Percentiles rank a stretch among this genome's conserved stretches.
These are phyloP conservation scores for Lepidonotus clava DNA, from an alignment of 2,888 invertebrate genomes.

Conservation along the genomic window DNA sequence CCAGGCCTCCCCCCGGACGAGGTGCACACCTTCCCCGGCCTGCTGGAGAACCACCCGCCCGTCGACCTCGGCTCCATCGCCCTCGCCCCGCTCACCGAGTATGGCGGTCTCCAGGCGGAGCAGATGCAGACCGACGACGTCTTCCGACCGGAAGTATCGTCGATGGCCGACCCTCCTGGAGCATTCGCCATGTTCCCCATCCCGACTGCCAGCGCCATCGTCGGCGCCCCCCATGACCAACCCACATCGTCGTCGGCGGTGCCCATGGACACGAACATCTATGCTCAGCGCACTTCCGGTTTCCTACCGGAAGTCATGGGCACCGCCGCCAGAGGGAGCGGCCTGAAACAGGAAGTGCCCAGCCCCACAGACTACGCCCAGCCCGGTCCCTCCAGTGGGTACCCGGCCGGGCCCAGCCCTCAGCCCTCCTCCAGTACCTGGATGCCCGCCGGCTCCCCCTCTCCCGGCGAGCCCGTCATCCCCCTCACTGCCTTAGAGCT, in stretches of 20 bases:
- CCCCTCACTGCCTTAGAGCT: constrained; percentile 47
- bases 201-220: too few relatives aligned
- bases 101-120: not conserved
- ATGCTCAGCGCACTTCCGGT: not conserved
- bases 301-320: not conserved
- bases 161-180: not conserved
- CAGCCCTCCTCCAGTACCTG: not conserved
- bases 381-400: not conserved
- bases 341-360: not conserved
- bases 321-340: not conserved
- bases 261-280: not conserved
- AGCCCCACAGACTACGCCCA: constrained; percentile 34
- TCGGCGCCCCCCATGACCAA: too few relatives aligned
- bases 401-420: not conserved
- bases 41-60: constrained; percentile 23
- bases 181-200: not conserved
- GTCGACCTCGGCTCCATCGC: constrained; percentile 37
- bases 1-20: constrained; percentile 7
- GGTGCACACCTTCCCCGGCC: constrained; percentile 38
- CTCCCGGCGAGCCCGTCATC: not conserved
- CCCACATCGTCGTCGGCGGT: not conserved
- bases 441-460: not conserved
- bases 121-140: constrained; percentile 18
- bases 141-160: not conserved
- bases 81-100: constrained; percentile 1